A percentile compares a stretch with the other conserved stretches of the same genome.
phyloP scores from a whole-genome alignment of 37 sponge, comb jelly and placozoan species.

The Axinella damicornis region DNA sequence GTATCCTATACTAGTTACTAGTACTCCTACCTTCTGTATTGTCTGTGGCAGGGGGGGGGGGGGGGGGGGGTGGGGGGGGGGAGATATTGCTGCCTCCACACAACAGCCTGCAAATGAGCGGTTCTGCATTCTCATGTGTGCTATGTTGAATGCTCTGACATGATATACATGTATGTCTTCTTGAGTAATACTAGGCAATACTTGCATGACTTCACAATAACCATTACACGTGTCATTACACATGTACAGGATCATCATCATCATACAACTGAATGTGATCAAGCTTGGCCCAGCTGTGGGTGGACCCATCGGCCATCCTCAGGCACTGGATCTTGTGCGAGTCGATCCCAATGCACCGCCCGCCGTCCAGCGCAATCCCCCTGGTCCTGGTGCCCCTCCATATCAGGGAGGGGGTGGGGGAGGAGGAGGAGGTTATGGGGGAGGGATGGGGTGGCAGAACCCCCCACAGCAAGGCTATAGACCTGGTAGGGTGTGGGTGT shows the following conservation, averaged over 20 bases:
- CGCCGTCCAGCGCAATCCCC: not conserved
- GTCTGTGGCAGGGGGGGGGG: too few relatives aligned
- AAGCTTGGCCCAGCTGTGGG: slow-evolving; percentile 41
- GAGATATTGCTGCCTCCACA: too few relatives aligned
- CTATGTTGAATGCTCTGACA: too few relatives aligned
- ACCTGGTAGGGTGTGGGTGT: not conserved
- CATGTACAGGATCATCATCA: slow-evolving; percentile 68
- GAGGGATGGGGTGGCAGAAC: not conserved
- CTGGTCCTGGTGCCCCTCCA: not conserved
- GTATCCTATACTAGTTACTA: too few relatives aligned
- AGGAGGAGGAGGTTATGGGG: slow-evolving; percentile 19
- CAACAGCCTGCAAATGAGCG: too few relatives aligned
- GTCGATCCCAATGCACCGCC: slow-evolving; percentile 4
- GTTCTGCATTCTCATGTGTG: too few relatives aligned
- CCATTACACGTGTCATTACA: not conserved
- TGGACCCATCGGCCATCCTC: slow-evolving; percentile 62
- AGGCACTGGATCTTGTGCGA: slow-evolving; percentile 44
- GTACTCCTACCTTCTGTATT: too few relatives aligned
- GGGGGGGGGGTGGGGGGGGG: too few relatives aligned
- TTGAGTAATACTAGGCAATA: too few relatives aligned
- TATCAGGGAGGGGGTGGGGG: not conserved
- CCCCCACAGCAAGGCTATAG: not conserved
- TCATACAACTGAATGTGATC: slow-evolving; percentile 68
- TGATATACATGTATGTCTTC: too few relatives aligned
- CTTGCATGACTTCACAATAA: not conserved